Percentiles rank a stretch among this genome's conserved stretches.
These are phyloP conservation scores for Ictalurus punctatus DNA, from an alignment of 2,113 vertebrate genomes.

Conservation along the genomic window DNA sequence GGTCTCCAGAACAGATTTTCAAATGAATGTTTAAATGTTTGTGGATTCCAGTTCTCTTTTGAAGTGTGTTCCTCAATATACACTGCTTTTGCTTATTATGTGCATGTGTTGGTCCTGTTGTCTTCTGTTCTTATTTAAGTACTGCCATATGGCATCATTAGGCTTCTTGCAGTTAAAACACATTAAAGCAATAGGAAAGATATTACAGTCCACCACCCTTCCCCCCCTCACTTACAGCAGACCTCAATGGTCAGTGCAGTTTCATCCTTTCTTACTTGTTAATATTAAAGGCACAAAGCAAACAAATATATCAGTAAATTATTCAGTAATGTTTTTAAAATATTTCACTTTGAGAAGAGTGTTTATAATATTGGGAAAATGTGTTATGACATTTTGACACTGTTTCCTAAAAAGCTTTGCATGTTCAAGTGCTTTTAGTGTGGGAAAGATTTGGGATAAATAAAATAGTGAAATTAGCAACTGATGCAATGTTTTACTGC, in stretches of 20 bases:
- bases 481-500: not conserved
- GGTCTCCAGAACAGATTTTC: not conserved
- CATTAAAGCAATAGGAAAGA: conserved; percentile 30
- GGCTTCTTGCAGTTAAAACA: conserved; percentile 43
- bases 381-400: not conserved
- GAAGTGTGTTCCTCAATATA: conserved; percentile 21
- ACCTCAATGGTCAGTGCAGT: not conserved
- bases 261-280: not conserved
- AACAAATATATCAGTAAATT: not conserved
- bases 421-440: not conserved
- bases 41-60: conserved; percentile 53
- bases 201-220: not conserved
- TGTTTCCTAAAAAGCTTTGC: not conserved
- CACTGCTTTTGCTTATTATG: conserved; percentile 22
- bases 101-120: not conserved
- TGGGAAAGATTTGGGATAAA: not conserved
- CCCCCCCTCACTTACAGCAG: not conserved
- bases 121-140: conserved; percentile 9
- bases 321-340: not conserved
- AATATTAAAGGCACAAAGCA: not conserved
- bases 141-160: conserved; percentile 15
- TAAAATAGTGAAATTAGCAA: not conserved
- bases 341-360: not conserved
- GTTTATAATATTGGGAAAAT: not conserved
- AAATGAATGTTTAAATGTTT: conserved; percentile 63